Evolutionary conservation across 1,140 invertebrate species (phyloP).

Genomic region (Tetramorium parvispinum): DNA sequence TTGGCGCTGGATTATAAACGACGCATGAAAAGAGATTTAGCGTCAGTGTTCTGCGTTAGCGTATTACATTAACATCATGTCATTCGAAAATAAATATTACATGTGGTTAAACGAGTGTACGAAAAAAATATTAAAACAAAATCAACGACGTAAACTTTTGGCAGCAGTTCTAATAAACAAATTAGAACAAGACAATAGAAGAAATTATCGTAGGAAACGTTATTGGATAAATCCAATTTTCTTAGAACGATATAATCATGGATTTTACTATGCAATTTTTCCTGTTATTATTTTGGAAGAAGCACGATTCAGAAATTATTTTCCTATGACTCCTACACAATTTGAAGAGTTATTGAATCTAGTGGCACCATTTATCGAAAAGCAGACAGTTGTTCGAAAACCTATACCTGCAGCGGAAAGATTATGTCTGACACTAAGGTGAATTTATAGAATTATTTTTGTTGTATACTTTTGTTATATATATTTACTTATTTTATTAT

Average conservation of each 20-base stretch:
- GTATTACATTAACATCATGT: too few relatives aligned
- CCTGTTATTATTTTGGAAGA: neutral
- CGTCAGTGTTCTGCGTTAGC: too few relatives aligned
- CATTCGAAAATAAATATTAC: too few relatives aligned
- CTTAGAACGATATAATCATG: neutral
- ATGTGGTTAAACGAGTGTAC: neutral
- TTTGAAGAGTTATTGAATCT: neutral
- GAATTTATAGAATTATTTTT: neutral
- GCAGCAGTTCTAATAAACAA: too few relatives aligned
- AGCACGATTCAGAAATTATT: slow-evolving; percentile 16
- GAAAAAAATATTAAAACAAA: neutral
- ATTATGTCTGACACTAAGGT: slow-evolving; percentile 3
- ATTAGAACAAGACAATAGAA: too few relatives aligned
- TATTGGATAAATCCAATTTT: neutral
- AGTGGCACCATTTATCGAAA: slow-evolving; percentile 3
- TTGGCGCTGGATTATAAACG: too few relatives aligned
- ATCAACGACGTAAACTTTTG: neutral
- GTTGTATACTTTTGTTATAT: neutral
- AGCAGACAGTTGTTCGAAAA: neutral
- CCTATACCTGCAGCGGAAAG: neutral
- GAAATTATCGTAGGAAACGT: neutral
- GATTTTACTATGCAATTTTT: slow-evolving; percentile 16
- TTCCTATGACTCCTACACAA: slow-evolving; percentile 1
- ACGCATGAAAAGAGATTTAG: too few relatives aligned
- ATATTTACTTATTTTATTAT: neutral